Evolutionary conservation across 2,113 vertebrate species (phyloP).

Genomic region (Kobus ellipsiprymnus): DNA sequence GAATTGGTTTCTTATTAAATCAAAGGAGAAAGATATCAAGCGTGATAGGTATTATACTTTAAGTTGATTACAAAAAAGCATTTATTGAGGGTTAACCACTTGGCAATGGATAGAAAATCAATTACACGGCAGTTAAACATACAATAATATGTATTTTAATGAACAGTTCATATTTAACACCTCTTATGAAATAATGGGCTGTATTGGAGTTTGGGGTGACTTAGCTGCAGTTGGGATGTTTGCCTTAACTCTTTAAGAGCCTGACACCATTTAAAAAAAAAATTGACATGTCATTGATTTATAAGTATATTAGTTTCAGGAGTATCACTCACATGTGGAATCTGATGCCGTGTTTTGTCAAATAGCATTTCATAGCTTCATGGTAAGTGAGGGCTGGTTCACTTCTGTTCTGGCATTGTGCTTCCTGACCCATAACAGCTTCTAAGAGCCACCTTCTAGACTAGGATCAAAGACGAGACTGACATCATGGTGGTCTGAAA

Average conservation of each 20-base stretch:
- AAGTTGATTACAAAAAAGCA: conserved; percentile 61
- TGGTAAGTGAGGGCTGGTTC: neutral
- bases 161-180: conserved; percentile 62
- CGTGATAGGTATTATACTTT: neutral
- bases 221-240: neutral
- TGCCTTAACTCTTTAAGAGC: neutral
- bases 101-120: conserved; percentile 47
- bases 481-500: neutral
- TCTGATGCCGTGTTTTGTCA: neutral
- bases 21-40: conserved; percentile 52
- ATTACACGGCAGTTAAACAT: conserved; percentile 66
- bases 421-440: neutral
- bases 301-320: neutral
- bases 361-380: neutral
- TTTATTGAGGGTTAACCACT: conserved; percentile 54
- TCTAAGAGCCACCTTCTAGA: neutral
- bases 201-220: neutral
- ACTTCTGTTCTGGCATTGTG: rapidly evolving
- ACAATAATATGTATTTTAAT: conserved; percentile 69
- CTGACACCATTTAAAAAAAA: rapidly evolving
- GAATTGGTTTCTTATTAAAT: conserved; percentile 29
- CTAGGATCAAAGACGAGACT: neutral
- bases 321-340: neutral
- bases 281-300: neutral
- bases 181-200: conserved; percentile 54